Percentiles rank a stretch among this genome's conserved stretches.
Evolutionary conservation across 92 coral and sea anemone genomes (phyloP).

Genomic region (Paragorgia papillata): DNA sequence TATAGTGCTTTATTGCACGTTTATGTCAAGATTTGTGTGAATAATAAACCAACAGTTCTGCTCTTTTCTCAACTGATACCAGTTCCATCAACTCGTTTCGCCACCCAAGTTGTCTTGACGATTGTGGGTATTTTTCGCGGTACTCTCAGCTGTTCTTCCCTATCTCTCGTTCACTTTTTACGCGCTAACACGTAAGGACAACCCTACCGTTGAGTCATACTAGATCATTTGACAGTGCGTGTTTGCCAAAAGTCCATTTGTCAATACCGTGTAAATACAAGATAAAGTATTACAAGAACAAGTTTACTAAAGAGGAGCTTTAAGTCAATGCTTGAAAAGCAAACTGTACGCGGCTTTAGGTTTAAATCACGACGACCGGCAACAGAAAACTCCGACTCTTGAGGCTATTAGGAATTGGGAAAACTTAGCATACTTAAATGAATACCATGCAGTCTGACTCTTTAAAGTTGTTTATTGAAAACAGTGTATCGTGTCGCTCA

Average conservation of each 20-base stretch:
- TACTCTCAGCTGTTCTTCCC: too few relatives aligned
- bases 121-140: neutral
- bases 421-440: too few relatives aligned
- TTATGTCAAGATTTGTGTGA: neutral
- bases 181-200: neutral
- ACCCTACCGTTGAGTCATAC: neutral
- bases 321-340: neutral
- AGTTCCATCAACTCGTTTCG: conserved; percentile 78
- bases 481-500: too few relatives aligned
- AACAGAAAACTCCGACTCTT: too few relatives aligned
- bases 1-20: neutral
- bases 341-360: too few relatives aligned
- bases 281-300: conserved; percentile 9
- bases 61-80: conserved; percentile 63
- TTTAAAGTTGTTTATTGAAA: too few relatives aligned
- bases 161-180: neutral
- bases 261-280: conserved; percentile 11
- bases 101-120: conserved; percentile 36
- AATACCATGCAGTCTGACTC: too few relatives aligned
- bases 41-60: neutral
- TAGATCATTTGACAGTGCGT: neutral
- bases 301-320: neutral
- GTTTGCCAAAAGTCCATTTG: conserved; percentile 23
- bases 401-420: too few relatives aligned
- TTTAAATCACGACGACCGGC: too few relatives aligned